Base-by-base conservation (phyloP, 2,113 vertebrate genomes). In the Melozone crissalis region DNA sequence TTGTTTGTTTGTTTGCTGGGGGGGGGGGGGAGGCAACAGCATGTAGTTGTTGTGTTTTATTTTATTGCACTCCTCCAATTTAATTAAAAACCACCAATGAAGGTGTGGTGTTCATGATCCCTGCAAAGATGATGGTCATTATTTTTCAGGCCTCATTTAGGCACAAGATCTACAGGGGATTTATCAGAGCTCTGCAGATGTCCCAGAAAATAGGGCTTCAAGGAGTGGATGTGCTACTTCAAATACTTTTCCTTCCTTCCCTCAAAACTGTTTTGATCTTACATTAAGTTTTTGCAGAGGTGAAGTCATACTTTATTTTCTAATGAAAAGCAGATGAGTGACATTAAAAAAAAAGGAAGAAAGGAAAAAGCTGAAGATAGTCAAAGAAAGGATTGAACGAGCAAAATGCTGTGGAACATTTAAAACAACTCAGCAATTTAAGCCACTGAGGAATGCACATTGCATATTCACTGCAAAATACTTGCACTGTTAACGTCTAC, bases 321-420 rank as follows among this genome's bases (percentile, higher is more conserved):
- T 95, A 92, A 95, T 95, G 84, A 84, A 95, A 97, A 96, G 51
- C 91, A 96, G 89, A 96, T 93, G 84, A 95, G 65, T 93, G 93
- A 61, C 88, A 69, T 85, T 57, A 12, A 12, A 90, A 83, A 59
- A 63, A 77, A 85, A 39, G 2, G 12, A 85, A 80, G 37, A 57
- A 85, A 90, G 37, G 33, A 54, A 86, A 88, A 95, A 86, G 51
- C 67, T 62, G 23, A 90, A 90, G 63, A 83, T 58, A 58, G 85
- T 68, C 19, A 93, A 90, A 88, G 37, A 79, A 90, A 84, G 79
- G 54, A 82, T 2, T 84, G 73, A 92, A 81, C 89, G 80, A 90
- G 58, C 46, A 76, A 62, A 94, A 94, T 1, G 15, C 23, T 33
- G 66, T 46, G 33, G 82, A 96, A 84, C n/a, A 67, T 61, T 92